These are phyloP conservation scores for Habropoda laboriosa DNA, from an alignment of 1,140 invertebrate genomes.

Conservation along the genomic window DNA sequence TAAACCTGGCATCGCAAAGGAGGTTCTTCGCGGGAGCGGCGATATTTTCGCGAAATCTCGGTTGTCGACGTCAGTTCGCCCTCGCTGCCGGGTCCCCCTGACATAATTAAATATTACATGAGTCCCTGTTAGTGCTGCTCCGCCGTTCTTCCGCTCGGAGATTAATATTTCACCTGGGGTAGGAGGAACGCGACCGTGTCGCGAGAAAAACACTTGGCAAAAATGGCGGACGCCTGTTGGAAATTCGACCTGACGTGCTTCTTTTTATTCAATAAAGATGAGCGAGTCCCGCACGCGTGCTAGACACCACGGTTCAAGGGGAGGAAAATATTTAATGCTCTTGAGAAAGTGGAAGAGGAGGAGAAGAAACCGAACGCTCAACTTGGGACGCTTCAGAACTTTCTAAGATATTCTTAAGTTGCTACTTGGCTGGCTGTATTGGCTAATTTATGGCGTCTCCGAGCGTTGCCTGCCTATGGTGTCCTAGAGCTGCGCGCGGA, in stretches of 20 bases:
- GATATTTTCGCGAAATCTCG: conserved; percentile 53
- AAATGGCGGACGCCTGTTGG: conserved; percentile 32
- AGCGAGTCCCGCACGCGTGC: neutral
- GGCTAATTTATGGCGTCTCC: conserved; percentile 23
- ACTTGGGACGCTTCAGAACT: conserved; percentile 2
- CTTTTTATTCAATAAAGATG: conserved; percentile 23
- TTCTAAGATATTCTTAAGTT: conserved; percentile 10
- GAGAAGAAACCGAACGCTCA: neutral
- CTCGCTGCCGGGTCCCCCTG: conserved; percentile 32
- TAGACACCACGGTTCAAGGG: neutral
- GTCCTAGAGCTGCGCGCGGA: neutral
- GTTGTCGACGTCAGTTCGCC: conserved; percentile 23
- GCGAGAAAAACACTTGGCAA: conserved; percentile 57
- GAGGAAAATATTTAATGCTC: conserved; percentile 32
- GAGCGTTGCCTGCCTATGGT: neutral
- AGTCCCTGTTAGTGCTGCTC: conserved; percentile 55
- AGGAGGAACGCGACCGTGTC: conserved; percentile 30
- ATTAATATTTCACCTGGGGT: conserved; percentile 64
- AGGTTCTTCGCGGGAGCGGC: neutral
- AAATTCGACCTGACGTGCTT: conserved; percentile 34
- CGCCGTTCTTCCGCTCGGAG: conserved; percentile 27
- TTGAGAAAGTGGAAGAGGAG: neutral
- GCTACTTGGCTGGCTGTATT: neutral
- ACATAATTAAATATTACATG: conserved; percentile 67
- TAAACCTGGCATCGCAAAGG: neutral